Evolutionary conservation across 1,140 invertebrate genomes (phyloP).

Genomic region (Listronotus oregonensis): DNA sequence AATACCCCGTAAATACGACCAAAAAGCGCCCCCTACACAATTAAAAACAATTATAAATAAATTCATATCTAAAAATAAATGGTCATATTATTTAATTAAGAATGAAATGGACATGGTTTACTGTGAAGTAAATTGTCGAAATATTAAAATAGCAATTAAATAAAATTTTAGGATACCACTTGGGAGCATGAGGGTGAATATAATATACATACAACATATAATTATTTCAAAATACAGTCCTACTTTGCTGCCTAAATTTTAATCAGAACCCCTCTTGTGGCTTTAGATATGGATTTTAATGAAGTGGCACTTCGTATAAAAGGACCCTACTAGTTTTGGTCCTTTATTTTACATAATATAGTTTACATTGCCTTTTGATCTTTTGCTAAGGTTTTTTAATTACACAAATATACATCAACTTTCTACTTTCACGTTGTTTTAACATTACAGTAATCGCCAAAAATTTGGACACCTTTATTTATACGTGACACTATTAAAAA

Average conservation of each 20-base stretch:
- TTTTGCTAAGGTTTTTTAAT: background rate
- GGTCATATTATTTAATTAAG: too few relatives aligned
- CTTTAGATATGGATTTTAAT: conserved; percentile 36
- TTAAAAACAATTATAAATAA: too few relatives aligned
- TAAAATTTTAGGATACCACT: conserved; percentile 17
- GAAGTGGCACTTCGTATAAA: conserved; percentile 20
- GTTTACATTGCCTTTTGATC: conserved; percentile 9
- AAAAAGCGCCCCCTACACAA: too few relatives aligned
- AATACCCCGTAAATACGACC: too few relatives aligned
- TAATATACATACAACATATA: conserved; percentile 27
- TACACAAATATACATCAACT: too few relatives aligned
- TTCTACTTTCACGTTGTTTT: too few relatives aligned
- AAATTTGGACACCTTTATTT: too few relatives aligned
- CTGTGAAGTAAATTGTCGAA: too few relatives aligned
- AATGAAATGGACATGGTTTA: too few relatives aligned
- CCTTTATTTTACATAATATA: conserved; percentile 30
- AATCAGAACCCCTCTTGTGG: conserved; percentile 26
- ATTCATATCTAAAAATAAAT: too few relatives aligned
- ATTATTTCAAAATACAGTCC: conserved; percentile 29
- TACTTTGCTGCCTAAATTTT: conserved; percentile 23
- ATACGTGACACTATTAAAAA: too few relatives aligned
- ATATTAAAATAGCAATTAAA: conserved; percentile 10
- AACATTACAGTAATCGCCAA: too few relatives aligned
- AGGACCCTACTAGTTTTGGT: conserved; percentile 28
- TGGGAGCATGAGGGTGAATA: conserved; percentile 18